These are phyloP conservation scores for Varanus salvator DNA, from an alignment of 2,113 vertebrate species.

Conservation along the genomic window DNA sequence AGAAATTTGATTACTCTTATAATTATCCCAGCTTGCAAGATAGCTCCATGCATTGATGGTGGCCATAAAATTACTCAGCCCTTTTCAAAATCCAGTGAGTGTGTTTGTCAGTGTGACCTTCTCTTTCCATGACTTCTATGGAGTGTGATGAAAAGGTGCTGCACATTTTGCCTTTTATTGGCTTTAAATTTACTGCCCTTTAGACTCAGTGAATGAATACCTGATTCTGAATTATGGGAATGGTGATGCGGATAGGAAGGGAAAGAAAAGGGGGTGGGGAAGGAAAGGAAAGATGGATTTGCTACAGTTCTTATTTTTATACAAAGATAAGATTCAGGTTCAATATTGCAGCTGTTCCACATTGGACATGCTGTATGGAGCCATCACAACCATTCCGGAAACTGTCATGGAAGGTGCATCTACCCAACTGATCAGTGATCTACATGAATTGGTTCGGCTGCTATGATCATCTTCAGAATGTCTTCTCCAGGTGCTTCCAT, in stretches of 20 bases:
- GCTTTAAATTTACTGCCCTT: constrained; percentile 41
- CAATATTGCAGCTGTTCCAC: neutral
- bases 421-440: neutral
- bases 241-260: constrained; percentile 14
- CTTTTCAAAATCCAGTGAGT: constrained; percentile 30
- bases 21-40: constrained; percentile 41
- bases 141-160: constrained; percentile 30
- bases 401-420: neutral
- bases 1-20: constrained; percentile 37
- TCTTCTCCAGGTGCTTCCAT: neutral
- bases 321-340: neutral
- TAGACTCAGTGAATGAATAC: constrained; percentile 49
- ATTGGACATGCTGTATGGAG: neutral
- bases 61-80: constrained; percentile 21
- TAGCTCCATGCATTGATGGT: constrained; percentile 44
- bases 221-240: constrained; percentile 37
- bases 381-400: neutral
- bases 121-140: constrained; percentile 29
- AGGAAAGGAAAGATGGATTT: constrained; percentile 20
- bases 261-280: neutral
- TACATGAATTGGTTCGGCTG: neutral
- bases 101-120: constrained; percentile 25
- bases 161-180: constrained; percentile 46
- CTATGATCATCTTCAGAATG: neutral
- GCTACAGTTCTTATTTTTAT: neutral